These are phyloP conservation scores for Tachuris rubrigastra DNA, from an alignment of 2,113 vertebrate species.

Conservation along the genomic window DNA sequence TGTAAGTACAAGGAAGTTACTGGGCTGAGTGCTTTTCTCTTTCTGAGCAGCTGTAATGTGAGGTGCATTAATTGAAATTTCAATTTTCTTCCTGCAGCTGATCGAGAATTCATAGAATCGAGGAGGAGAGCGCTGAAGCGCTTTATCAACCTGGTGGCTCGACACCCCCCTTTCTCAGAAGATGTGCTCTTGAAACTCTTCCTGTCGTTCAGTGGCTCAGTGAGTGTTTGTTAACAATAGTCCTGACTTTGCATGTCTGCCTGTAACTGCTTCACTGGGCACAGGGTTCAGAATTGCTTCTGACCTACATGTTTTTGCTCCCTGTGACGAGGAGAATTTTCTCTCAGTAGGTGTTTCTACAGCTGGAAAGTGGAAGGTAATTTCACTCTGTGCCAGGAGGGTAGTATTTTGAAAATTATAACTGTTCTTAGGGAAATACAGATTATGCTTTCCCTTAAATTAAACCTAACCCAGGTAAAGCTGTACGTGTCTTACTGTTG, in stretches of 20 bases:
- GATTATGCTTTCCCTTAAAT: not conserved
- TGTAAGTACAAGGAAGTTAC: not conserved
- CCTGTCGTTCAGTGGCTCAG: slow-evolving; percentile 90
- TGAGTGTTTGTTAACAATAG: slow-evolving; percentile 67
- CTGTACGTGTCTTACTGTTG: not conserved
- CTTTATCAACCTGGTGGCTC: slow-evolving; percentile 92
- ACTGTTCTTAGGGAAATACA: not conserved
- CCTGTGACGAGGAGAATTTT: not conserved
- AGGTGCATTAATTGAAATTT: not conserved
- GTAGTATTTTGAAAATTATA: not conserved
- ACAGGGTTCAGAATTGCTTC: not conserved
- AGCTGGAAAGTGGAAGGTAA: not conserved
- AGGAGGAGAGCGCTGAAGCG: slow-evolving; percentile 86
- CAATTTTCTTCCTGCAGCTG: slow-evolving; percentile 74
- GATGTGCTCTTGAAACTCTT: slow-evolving; percentile 91
- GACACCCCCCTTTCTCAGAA: slow-evolving; percentile 91
- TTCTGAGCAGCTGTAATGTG: not conserved
- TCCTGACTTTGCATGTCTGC: not conserved
- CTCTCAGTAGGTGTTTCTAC: not conserved
- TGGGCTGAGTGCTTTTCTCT: not conserved
- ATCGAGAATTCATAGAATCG: slow-evolving; percentile 93
- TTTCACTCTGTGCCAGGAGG: not conserved
- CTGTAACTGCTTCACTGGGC: not conserved
- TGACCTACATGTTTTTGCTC: not conserved
- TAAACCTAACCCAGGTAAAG: not conserved